Conservation (phyloP, 2,797 vertebrate species). For the Acipenser oxyrinchus region DNA sequence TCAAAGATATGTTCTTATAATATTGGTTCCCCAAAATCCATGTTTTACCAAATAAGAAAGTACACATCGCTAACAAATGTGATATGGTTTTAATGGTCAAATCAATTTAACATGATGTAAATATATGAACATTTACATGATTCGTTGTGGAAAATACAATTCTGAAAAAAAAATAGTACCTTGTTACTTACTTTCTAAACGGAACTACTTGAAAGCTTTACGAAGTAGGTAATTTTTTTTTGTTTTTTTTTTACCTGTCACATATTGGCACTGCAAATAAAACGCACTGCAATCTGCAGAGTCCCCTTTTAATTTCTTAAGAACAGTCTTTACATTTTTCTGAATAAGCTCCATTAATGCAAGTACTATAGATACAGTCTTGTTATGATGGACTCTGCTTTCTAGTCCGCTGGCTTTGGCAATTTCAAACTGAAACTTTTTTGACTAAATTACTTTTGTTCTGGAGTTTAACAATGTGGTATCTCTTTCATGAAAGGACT, state of each 20-base stretch:
- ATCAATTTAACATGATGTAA: slow-evolving; percentile 51
- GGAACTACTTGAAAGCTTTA: slow-evolving; percentile 14
- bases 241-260: not conserved
- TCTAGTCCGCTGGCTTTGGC: too few relatives aligned
- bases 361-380: too few relatives aligned
- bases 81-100: slow-evolving; percentile 56
- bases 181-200: not conserved
- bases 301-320: slow-evolving; percentile 7
- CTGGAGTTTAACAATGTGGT: too few relatives aligned
- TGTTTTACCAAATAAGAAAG: too few relatives aligned
- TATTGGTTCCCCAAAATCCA: too few relatives aligned
- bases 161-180: slow-evolving; percentile 17
- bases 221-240: not conserved
- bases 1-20: too few relatives aligned
- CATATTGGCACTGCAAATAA: slow-evolving; percentile 23
- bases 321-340: too few relatives aligned
- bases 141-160: slow-evolving; percentile 28
- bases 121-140: slow-evolving; percentile 44
- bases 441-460: too few relatives aligned
- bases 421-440: too few relatives aligned
- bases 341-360: too few relatives aligned
- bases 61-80: slow-evolving; percentile 30
- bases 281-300: slow-evolving; percentile 5
- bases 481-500: too few relatives aligned
- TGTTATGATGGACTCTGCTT: too few relatives aligned